A percentile compares a stretch with the other conserved stretches of the same genome.
These are phyloP conservation scores for Machimus atricapillus DNA, from an alignment of 2,888 invertebrate species.

Conservation along the genomic window DNA sequence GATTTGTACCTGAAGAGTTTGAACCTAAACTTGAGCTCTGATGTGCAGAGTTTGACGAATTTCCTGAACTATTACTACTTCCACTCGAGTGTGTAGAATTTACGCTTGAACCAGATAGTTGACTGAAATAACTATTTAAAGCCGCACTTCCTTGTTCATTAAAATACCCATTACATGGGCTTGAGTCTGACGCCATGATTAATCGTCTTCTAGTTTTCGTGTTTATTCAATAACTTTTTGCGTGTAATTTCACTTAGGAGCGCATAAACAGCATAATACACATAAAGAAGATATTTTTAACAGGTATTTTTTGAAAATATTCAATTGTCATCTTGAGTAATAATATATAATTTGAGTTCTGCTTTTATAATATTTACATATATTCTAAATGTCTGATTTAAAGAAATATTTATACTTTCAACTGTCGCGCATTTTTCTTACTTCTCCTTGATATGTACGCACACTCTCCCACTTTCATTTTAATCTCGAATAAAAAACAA, in stretches of 20 bases:
- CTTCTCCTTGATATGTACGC: background rate
- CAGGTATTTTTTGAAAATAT: background rate
- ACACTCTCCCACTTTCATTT: background rate
- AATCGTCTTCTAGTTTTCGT: constrained; percentile 42
- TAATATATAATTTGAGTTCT: background rate
- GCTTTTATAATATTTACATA: background rate
- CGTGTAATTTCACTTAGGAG: background rate
- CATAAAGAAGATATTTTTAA: background rate
- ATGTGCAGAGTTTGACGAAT: constrained; percentile 47
- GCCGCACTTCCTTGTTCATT: constrained; percentile 56
- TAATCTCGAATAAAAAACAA: background rate
- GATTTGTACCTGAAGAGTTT: constrained; percentile 11
- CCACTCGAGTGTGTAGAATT: constrained; percentile 43
- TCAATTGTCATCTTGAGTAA: background rate
- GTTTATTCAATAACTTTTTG: background rate
- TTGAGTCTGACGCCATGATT: constrained; percentile 50
- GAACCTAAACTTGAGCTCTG: constrained; percentile 11
- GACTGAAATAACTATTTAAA: constrained; percentile 57
- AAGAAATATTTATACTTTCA: background rate
- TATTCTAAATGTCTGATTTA: background rate
- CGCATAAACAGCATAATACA: background rate
- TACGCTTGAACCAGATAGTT: constrained; percentile 48
- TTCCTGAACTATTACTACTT: constrained; percentile 42
- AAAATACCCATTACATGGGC: constrained; percentile 57
- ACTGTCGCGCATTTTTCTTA: background rate